Base-by-base conservation (phyloP, 2,113 vertebrate genomes). In the Pelmatolapia mariae region DNA sequence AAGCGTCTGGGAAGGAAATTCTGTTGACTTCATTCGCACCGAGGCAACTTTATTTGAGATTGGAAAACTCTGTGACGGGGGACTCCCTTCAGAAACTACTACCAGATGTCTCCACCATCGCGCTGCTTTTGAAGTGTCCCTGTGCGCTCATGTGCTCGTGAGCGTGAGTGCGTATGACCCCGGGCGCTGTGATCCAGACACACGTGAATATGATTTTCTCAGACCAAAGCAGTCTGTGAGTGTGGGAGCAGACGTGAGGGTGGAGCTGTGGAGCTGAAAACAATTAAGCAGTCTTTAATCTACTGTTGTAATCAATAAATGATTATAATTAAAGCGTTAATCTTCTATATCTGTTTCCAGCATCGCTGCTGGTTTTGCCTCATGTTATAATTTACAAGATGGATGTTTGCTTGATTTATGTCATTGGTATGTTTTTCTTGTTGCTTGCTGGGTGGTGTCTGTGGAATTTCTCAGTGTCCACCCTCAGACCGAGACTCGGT, bases 31-130 rank as follows among this genome's bases (percentile, higher is more conserved):
- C 50, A 82, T 76, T 86, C 18, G n/a, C 80, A 79, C 68, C 57
- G 47, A 22, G 50, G 83, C 5, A 45, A 18, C 82, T 81, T 8
- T 26, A 79, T 76, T 83, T 66, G 54, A 81, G 91, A 82, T 2
- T 82, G 68, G 83, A 71, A 83, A 82, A 56, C 81, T 86, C 78
- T 31, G 38, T 26, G 50, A 80, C 10, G 5, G 80, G 92, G 93
- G 88, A 90, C 90, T 93, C 91, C 94, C 90, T 92, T 57, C 52
- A 80, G 9, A 91, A 93, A 95, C 61, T 56, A 76, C 86, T 82
- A 88, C 92, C 94, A 94, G 93, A 93, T 94, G 94, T 80, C 79
- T 76, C 6, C 2, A 43, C 59, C 90, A 80, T 89, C 76, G 1
- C 1, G 61, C 59, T 45, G 73, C 63, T 13, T 93, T 86, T 90